Evolutionary conservation across 2,797 vertebrate species (phyloP), one percentile per base, ranked within the genome.

Genomic region (Oophaga sylvatica): DNA sequence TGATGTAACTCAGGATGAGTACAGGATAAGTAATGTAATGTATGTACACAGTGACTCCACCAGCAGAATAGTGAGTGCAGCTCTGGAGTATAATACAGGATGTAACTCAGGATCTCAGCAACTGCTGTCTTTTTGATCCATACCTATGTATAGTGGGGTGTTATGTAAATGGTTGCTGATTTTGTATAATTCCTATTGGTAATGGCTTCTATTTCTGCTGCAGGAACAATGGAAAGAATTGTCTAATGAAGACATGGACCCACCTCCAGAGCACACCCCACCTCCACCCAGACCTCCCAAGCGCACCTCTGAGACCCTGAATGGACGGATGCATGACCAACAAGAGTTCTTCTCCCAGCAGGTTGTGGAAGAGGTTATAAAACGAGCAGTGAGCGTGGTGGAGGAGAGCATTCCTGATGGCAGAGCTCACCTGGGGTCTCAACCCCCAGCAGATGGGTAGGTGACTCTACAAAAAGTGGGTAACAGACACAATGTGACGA

Each of bases 201-300:
- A 29, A 60, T 11, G 29, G 6, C 60, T 41, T 67, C 41, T 71
- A 0, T 84, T 81, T 41, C 62, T 70, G 59, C 35, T 90, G 83
- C 76, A 99, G 98, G 97, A 97, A 80, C 98, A 97, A 15, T 99
- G 97, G 98, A 98, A 97, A 86, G 97, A 97, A 90, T 95, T 97
- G 22, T 98, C 98, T 31, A 98, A 97, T 0, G 98, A 99, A 90
- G 97, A 99, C 83, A 90, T 96, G 91, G 97, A 97, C 10, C 95
- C 97, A 16, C 97, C 96, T 7, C 97, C 98, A 0, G 96, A 97
- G 65, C 96, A 97, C 53, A 94, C 94, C 0, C 98, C 98, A 1
- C 97, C 96, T 0, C 97, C 95, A 12, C 97, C 97, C 63, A 94
- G 96, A 60, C 96, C 96, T 1, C 94, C 96, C 0, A 96, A 96